Evolutionary conservation across 2,113 vertebrate genomes (phyloP), one percentile per base, ranked within the genome.

Genomic region (Galemys pyrenaicus): DNA sequence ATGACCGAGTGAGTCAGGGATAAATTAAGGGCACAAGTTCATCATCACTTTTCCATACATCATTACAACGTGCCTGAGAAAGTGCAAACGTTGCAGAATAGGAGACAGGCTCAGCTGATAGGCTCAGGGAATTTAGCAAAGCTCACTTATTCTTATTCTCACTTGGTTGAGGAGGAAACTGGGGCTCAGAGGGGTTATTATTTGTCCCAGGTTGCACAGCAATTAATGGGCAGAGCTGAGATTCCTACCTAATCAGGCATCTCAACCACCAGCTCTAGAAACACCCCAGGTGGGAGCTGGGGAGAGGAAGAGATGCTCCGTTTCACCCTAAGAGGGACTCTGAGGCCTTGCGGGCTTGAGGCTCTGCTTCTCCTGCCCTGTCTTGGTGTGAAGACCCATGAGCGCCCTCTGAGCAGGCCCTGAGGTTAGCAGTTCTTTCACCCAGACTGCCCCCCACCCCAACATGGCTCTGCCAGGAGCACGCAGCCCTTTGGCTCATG

Each of bases 1-100:
- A 37, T 39, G 88, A 22, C 28, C 79, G 75, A 96, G 80, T 83
- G 75, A 96, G 80, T 89, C 91, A 79, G 87, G 70, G 79, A 35
- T 89, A 90, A 60, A 83, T 81, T 41, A 86, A 62, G 46, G 22
- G 8, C 49, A 37, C 65, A 74, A 35, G 37, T 51, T 24, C n/a
- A 51, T 77, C 73, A 54, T 44, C n/a, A 3, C 9, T 4, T 13
- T 51, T 39, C 19, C n/a, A 39, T 58, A 28, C 32, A 44, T 75
- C 73, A 54, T 44, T 37, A 3, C 8, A 5, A 17, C 22, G 60
- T 37, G 15, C 39, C n/a, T 0, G 2, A 73, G 60, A 86, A 71
- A 64, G 37, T 37, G 41, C 68, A 64, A 35, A 51, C 4, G 12
- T 44, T 65, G 44, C 30, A 16, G 85, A 92, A 35, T 26, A 6